Evolutionary conservation across 2,888 invertebrate genomes (phyloP), one percentile per base, ranked within the genome.

Genomic region (Leucania comma): DNA sequence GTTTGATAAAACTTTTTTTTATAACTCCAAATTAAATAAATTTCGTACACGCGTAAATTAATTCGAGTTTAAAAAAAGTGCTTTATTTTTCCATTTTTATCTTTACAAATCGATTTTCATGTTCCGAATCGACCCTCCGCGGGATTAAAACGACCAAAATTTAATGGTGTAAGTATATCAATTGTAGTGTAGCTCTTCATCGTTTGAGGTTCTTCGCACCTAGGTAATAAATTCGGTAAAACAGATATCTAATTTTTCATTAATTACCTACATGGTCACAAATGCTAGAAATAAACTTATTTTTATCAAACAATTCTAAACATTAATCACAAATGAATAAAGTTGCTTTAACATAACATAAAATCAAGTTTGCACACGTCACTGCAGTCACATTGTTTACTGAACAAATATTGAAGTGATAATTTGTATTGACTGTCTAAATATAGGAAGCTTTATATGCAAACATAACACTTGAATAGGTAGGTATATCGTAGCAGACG

Each of bases 401-500:
- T 1, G 0, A 32, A 38, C 26, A 48, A 59, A 72, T 32, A 54
- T 53, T 32, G 38, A 48, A 24, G 12, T 4, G 14, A 5, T 59
- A 29, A 24, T 68, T 71, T 35, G 20, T 59, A 24, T 59, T 67
- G 26, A n/a, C 32, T 12, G 3, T 3, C 0, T 24, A 57, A 70
- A 69, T 69, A 69, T 35, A 60, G 57, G 77, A 76, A 77, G 46
- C 60, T 57, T 46, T 35, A 12, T 24, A 8, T 14, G 9, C 38
- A 38, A 29, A 59, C 26, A 57, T 17, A 57, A 50, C 38, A 10
- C 42, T 42, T 42, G 42, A 42, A 38, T 4, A 38, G 14, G 38
- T 4, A 38, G 14, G 38, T 38, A 3, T 38, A 38, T 12, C 38
- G 14, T 38, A 38, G 38, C 14, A n/a, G n/a, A n/a, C n/a, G n/a